phyloP scores from a whole-genome alignment of 1,140 invertebrate genomes.

The Drosophila funebris region DNA sequence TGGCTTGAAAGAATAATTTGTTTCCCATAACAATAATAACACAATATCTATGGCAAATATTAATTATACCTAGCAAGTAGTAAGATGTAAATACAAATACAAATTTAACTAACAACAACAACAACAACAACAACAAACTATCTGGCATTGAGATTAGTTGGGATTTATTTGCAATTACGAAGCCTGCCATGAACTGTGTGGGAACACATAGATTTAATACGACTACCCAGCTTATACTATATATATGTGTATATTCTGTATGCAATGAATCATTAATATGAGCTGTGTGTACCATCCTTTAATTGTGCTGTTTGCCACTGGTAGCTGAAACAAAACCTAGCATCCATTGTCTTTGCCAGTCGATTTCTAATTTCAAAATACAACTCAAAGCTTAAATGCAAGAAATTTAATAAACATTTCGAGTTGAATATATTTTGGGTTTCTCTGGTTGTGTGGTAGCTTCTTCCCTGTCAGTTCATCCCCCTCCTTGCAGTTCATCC shows the following conservation, averaged over 20 bases:
- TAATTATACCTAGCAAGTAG: not conserved
- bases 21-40: not conserved
- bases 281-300: slow-evolving; percentile 15
- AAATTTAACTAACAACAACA: slow-evolving; percentile 4
- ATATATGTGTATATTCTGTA: slow-evolving; percentile 8
- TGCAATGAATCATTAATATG: slow-evolving; percentile 36
- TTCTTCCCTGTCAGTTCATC: not conserved
- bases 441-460: slow-evolving; percentile 25
- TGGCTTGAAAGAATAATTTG: too few relatives aligned
- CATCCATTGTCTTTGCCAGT: slow-evolving; percentile 43
- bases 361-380: slow-evolving; percentile 55
- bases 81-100: slow-evolving; percentile 3
- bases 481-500: not conserved
- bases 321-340: slow-evolving; percentile 6
- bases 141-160: not conserved
- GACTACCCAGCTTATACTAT: not conserved
- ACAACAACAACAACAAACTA: too few relatives aligned
- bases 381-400: slow-evolving; percentile 72
- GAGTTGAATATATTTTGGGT: slow-evolving; percentile 69
- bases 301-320: slow-evolving; percentile 11
- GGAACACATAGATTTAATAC: not conserved
- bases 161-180: slow-evolving; percentile 18
- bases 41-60: not conserved
- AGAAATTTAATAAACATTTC: slow-evolving; percentile 82
- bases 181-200: not conserved